phyloP scores from a whole-genome alignment of 2,888 invertebrate genomes.

The Hymenopus coronatus region DNA sequence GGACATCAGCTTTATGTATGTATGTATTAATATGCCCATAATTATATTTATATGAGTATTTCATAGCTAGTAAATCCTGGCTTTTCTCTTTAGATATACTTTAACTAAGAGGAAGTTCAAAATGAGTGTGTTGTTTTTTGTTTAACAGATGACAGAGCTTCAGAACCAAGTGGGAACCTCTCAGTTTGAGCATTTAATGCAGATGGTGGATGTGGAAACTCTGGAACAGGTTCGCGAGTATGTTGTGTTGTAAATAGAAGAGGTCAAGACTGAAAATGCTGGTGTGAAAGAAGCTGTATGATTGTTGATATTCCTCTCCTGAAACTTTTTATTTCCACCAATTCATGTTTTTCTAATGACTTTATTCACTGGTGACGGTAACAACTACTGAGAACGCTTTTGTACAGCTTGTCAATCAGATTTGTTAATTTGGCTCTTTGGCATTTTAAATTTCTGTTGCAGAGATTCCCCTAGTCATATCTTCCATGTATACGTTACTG shows the following conservation, averaged over 20 bases:
- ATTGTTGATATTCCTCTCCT: not conserved
- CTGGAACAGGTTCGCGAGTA: slow-evolving; percentile 68
- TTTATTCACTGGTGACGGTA: not conserved
- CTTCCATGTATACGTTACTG: not conserved
- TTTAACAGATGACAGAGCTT: slow-evolving; percentile 25
- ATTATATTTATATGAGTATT: too few species aligned
- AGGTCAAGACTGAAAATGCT: slow-evolving; percentile 11
- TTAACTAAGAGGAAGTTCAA: too few species aligned
- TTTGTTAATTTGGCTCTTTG: not conserved
- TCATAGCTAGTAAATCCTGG: too few species aligned
- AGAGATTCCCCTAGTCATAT: not conserved
- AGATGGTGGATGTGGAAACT: slow-evolving; percentile 69
- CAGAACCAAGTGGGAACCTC: slow-evolving; percentile 66
- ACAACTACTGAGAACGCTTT: not conserved
- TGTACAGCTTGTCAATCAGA: not conserved
- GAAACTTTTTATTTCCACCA: not conserved
- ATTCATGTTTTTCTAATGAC: not conserved
- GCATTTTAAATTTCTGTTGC: not conserved
- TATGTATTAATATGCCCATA: too few species aligned
- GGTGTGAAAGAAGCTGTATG: not conserved
- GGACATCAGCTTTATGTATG: too few species aligned
- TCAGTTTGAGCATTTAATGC: slow-evolving; percentile 71
- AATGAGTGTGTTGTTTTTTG: too few species aligned
- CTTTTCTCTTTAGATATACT: too few species aligned
- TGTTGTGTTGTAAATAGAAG: slow-evolving; percentile 44